phyloP scores from a whole-genome alignment of 2,888 invertebrate genomes.

The Priocnemis perturbator region DNA sequence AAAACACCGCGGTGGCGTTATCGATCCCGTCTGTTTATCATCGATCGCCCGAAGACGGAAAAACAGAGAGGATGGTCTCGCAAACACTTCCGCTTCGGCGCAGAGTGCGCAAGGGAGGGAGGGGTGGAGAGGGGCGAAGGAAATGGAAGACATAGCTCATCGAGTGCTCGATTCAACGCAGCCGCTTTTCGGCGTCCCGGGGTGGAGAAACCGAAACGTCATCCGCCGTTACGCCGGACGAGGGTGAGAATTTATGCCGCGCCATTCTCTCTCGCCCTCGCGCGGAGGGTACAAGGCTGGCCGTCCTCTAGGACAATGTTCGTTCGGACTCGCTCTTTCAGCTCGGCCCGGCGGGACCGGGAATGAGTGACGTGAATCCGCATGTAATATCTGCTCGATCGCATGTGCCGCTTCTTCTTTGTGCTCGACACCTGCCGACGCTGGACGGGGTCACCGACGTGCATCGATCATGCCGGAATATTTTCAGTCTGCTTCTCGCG shows the following conservation, averaged over 20 bases:
- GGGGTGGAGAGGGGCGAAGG: constrained; percentile 18
- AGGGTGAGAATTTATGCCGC: constrained; percentile 41
- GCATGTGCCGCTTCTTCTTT: no score
- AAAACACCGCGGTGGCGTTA: constrained; percentile 17
- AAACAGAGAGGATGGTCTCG: no score
- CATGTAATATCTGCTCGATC: no score
- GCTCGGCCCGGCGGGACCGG: no score
- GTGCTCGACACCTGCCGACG: no score
- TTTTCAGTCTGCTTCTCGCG: no score
- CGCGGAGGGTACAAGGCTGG: constrained; percentile 9
- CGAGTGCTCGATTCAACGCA: constrained; percentile 33
- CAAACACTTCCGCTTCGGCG: background rate
- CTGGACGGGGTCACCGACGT: no score
- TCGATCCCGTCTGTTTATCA: constrained; percentile 25
- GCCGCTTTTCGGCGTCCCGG: constrained; percentile 21
- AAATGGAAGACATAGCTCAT: constrained; percentile 35
- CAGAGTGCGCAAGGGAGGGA: constrained; percentile 7
- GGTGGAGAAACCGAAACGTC: constrained; percentile 45
- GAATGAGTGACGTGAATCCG: no score
- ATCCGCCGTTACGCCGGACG: constrained; percentile 33
- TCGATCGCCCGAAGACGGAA: no score
- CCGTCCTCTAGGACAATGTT: background rate
- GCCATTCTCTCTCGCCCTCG: constrained; percentile 33
- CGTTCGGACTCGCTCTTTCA: constrained; percentile 23
- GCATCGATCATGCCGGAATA: no score